Percentiles rank a stretch among this genome's conserved stretches.
Evolutionary conservation across 2,888 invertebrate genomes (phyloP).

Genomic region (Synergus laeviventris): DNA sequence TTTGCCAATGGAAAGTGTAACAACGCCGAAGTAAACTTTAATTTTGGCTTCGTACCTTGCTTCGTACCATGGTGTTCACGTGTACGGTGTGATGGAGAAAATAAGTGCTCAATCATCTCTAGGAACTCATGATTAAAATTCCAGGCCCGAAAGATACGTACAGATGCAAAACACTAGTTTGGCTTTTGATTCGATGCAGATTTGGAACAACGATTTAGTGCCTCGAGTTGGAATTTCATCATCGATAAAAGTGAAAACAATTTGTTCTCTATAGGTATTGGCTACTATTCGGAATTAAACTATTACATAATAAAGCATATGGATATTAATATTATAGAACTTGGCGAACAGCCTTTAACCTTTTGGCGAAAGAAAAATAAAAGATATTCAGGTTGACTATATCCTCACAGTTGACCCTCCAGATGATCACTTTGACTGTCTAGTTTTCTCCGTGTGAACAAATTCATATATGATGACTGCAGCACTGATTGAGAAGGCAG

Average conservation of each 20-base stretch:
- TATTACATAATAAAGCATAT: not conserved
- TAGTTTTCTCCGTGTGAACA: too few species aligned
- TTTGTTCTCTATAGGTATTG: not conserved
- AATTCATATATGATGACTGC: too few species aligned
- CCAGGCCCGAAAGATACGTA: not conserved
- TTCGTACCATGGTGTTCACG: conserved; percentile 1
- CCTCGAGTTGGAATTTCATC: not conserved
- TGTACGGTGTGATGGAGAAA: conserved; percentile 19
- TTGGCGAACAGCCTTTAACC: too few species aligned
- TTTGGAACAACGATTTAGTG: conserved; percentile 6
- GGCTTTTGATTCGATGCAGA: not conserved
- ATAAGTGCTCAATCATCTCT: conserved; percentile 37
- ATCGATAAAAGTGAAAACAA: not conserved
- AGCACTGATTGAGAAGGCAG: too few species aligned
- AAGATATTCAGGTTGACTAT: too few species aligned
- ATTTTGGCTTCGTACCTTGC: conserved; percentile 6
- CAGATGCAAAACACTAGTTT: not conserved
- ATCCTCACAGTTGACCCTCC: too few species aligned
- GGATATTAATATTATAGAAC: too few species aligned
- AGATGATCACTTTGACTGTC: too few species aligned
- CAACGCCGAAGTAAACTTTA: conserved; percentile 12
- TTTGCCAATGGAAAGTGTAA: conserved; percentile 38
- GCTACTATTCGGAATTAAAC: not conserved
- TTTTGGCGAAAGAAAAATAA: too few species aligned
- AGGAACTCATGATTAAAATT: conserved; percentile 28